Evolutionary conservation across 2,888 invertebrate genomes (phyloP).

Genomic region (Altica lythri): DNA sequence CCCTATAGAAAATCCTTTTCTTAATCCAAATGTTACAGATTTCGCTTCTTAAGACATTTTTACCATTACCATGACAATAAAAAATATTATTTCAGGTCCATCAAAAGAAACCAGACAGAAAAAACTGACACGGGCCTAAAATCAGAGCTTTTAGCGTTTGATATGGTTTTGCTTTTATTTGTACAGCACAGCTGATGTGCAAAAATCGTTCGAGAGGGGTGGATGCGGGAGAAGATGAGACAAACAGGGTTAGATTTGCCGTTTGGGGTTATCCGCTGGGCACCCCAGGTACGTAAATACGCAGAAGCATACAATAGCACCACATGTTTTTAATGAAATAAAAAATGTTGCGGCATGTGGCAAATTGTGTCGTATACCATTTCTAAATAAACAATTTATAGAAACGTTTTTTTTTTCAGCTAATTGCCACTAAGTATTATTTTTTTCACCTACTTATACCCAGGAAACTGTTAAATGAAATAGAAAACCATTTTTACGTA

Average conservation of each 20-base stretch:
- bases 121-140: conserved; percentile 33
- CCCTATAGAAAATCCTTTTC: conserved; percentile 33
- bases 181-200: conserved; percentile 54
- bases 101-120: conserved; percentile 37
- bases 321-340: conserved; percentile 49
- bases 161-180: conserved; percentile 42
- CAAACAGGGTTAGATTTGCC: conserved; percentile 45
- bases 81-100: conserved; percentile 52
- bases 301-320: conserved; percentile 50
- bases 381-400: conserved; percentile 12
- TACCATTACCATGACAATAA: conserved; percentile 49
- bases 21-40: conserved; percentile 49
- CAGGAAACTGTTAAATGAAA: no score
- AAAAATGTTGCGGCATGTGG: conserved; percentile 54
- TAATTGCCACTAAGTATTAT: no score
- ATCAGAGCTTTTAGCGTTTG: conserved; percentile 36
- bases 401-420: background rate
- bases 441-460: no score
- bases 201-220: conserved; percentile 42
- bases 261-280: conserved; percentile 46
- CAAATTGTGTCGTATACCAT: conserved; percentile 37
- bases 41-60: conserved; percentile 44
- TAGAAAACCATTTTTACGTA: no score
- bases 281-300: conserved; percentile 49
- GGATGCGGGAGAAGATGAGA: conserved; percentile 39